Evolutionary conservation across 2,888 invertebrate species (phyloP).

Genomic region (Eupsilia transversa): DNA sequence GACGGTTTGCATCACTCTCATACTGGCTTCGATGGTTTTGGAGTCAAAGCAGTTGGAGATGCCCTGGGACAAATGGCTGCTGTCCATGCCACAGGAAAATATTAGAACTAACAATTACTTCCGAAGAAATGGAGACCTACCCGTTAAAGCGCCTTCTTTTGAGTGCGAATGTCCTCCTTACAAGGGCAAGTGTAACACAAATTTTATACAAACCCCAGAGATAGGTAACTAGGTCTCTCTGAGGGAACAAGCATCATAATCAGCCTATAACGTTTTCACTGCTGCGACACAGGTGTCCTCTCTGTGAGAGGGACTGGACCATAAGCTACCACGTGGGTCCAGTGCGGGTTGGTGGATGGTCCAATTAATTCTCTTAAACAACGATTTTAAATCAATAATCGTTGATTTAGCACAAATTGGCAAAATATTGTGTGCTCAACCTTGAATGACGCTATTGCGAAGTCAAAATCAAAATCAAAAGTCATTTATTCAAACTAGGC

Average conservation of each 20-base stretch:
- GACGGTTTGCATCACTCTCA: conserved; percentile 50
- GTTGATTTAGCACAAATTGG: background rate
- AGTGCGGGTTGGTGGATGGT: background rate
- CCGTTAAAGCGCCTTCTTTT: conserved; percentile 60
- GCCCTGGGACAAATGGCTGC: conserved; percentile 71
- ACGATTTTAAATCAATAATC: background rate
- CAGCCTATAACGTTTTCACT: too few species aligned
- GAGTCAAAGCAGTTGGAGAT: conserved; percentile 35
- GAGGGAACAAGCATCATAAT: background rate
- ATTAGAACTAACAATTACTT: conserved; percentile 53
- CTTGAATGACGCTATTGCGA: too few species aligned
- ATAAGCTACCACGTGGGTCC: background rate
- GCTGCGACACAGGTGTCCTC: too few species aligned
- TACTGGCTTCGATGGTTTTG: conserved; percentile 37
- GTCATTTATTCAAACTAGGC: too few species aligned
- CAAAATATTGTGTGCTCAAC: background rate
- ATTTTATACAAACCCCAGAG: background rate
- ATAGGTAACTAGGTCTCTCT: background rate
- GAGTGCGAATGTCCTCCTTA: conserved; percentile 79
- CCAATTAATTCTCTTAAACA: background rate
- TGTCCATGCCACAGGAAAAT: conserved; percentile 64
- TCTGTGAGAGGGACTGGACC: background rate
- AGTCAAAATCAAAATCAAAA: too few species aligned
- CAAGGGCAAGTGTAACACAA: conserved; percentile 76
- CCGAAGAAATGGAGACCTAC: conserved; percentile 64